Evolutionary conservation across 1,140 invertebrate genomes (phyloP).

Genomic region (Drosophila subobscura): DNA sequence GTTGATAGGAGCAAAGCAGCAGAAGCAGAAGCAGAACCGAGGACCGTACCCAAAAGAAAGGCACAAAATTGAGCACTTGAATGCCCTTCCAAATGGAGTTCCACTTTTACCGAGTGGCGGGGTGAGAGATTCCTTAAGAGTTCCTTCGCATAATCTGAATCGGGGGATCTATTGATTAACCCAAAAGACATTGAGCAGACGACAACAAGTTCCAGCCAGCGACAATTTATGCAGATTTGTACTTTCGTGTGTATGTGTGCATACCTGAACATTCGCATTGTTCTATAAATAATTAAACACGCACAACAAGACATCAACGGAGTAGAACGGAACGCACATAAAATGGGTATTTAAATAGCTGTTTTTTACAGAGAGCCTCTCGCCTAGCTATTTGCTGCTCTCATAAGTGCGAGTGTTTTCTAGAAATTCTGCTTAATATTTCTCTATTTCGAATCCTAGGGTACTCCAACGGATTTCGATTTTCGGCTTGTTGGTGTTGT

Average conservation of each 20-base stretch:
- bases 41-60: slow-evolving; percentile 20
- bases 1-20: slow-evolving; percentile 50
- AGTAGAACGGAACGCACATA: neutral
- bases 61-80: slow-evolving; percentile 76
- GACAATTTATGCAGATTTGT: slow-evolving; percentile 26
- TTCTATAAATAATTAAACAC: slow-evolving; percentile 57
- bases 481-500: slow-evolving; percentile 7
- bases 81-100: slow-evolving; percentile 29
- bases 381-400: slow-evolving; percentile 1
- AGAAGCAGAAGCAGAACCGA: neutral
- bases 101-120: neutral
- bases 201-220: slow-evolving; percentile 4
- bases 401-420: neutral
- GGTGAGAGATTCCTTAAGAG: slow-evolving; percentile 27
- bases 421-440: too few species aligned
- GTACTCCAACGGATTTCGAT: neutral
- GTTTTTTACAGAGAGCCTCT: slow-evolving; percentile 14
- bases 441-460: too few species aligned
- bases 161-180: slow-evolving; percentile 50
- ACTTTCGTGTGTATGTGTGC: neutral
- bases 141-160: slow-evolving; percentile 43
- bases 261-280: neutral
- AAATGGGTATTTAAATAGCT: slow-evolving; percentile 48
- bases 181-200: slow-evolving; percentile 20
- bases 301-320: neutral